A percentile compares a stretch with the other conserved stretches of the same genome.
phyloP scores from a whole-genome alignment of 2,888 invertebrate species.

The Athripsodes cinereus region DNA sequence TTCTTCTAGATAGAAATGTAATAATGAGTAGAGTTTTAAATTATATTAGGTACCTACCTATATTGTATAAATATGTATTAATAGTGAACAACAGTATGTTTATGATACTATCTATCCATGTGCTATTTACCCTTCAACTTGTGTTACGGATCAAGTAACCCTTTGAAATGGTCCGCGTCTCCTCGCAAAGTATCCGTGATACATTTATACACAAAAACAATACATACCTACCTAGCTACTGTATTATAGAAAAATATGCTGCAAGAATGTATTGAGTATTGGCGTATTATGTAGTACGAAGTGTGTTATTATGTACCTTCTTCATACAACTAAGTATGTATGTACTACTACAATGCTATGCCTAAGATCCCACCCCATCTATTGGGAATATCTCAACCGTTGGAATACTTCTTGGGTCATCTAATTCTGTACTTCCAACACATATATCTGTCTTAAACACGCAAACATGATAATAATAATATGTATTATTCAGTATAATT shows the following conservation, averaged over 20 bases:
- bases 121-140: neutral
- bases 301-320: no score
- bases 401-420: constrained; percentile 6
- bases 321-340: neutral
- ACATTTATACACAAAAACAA: no score
- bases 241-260: no score
- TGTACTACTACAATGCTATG: neutral
- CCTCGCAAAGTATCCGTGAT: neutral
- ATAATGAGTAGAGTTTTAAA: no score
- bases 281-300: no score
- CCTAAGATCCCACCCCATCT: constrained; percentile 1
- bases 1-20: no score
- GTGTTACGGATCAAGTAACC: neutral
- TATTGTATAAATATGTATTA: no score
- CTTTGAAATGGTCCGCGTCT: constrained; percentile 2
- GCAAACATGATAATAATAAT: neutral
- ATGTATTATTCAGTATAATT: no score
- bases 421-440: constrained; percentile 3
- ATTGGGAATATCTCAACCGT: constrained; percentile 4
- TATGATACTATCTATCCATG: neutral
- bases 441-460: neutral
- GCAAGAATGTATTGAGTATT: no score
- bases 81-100: no score
- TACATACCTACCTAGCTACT: no score
- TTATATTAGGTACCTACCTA: no score